Base-by-base conservation (phyloP, 2,113 vertebrate species). In the Cottus gobio region DNA sequence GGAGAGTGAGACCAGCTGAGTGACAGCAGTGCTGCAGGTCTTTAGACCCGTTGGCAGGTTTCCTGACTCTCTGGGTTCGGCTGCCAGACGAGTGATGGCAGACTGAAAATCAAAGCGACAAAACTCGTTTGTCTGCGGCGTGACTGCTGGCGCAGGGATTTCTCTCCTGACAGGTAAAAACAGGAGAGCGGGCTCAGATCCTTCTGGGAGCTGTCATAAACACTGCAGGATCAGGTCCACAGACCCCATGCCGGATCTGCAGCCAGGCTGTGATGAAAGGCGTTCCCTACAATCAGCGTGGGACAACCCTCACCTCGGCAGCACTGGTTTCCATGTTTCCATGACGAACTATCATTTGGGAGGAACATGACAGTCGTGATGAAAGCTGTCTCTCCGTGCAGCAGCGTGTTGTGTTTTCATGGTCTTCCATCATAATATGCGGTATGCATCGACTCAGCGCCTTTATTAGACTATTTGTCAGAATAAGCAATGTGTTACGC, bases 181-280 rank as follows among this genome's bases (percentile, higher is more conserved):
- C 80, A 87, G 80, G 88, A 63, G 44, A 71, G 83, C 72, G 67
- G 81, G 61, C 79, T 64, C 56, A 11, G 82, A 82, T 85, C 78
- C 71, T 79, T 80, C 60, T 16, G 72, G 83, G 82, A 84, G 57
- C 66, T 80, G 82, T 82, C 89, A 87, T 80, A 87, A 88, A 92
- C 88, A 85, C 80, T 68, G 54, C 52, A 63, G 44, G 28, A n/a
- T 72, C 56, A 30, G 42, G 9, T 79, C 66, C 58, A 52, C 24
- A 74, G 84, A 56, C 62, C 26, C 57, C 7, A 62, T 67, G 50
- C 50, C 48, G 5, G 46, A 39, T 80, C 65, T 54, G 63, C 18
- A 74, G 18, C 9, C 12, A 34, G 66, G 62, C 46, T 62, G n/a
- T 75, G n/a, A 79, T 79, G 34, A 75, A 76, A 26, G 56, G 42